These are phyloP conservation scores for rat (Rattus norvegicus) DNA, from an alignment of 2,113 vertebrate species.

Conservation along the genomic window DNA sequence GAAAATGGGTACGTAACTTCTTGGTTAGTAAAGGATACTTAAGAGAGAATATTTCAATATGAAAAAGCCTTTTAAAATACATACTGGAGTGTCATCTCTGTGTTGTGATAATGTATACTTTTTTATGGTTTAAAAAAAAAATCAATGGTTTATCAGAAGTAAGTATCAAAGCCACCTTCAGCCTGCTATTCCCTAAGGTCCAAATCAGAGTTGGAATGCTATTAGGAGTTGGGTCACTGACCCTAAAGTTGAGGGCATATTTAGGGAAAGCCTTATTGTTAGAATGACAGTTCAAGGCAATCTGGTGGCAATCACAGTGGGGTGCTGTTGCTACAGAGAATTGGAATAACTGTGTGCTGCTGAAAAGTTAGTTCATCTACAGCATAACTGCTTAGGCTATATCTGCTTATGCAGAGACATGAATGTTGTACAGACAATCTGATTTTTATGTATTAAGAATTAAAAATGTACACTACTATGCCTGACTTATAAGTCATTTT, in stretches of 20 bases:
- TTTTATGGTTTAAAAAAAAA: not conserved
- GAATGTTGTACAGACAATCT: not conserved
- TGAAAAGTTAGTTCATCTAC: not conserved
- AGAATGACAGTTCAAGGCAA: not conserved
- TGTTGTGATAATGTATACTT: constrained; percentile 29
- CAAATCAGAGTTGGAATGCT: not conserved
- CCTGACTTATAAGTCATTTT: not conserved
- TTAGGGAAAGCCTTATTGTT: not conserved
- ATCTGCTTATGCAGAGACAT: not conserved
- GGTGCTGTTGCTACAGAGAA: not conserved
- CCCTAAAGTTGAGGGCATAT: not conserved
- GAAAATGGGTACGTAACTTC: constrained; percentile 93
- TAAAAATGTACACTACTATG: not conserved
- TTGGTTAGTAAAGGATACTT: not conserved
- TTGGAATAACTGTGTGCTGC: not conserved
- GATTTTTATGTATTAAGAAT: not conserved
- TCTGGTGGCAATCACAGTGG: not conserved
- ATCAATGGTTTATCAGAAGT: not conserved
- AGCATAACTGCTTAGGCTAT: not conserved
- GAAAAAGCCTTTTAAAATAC: not conserved
- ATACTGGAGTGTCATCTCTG: not conserved
- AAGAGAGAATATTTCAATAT: constrained; percentile 22
- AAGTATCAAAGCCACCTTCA: not conserved
- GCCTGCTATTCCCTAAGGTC: not conserved
- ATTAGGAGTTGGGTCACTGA: not conserved